phyloP scores from a whole-genome alignment of 2,113 vertebrate species.

The Bubalus kerabau region DNA sequence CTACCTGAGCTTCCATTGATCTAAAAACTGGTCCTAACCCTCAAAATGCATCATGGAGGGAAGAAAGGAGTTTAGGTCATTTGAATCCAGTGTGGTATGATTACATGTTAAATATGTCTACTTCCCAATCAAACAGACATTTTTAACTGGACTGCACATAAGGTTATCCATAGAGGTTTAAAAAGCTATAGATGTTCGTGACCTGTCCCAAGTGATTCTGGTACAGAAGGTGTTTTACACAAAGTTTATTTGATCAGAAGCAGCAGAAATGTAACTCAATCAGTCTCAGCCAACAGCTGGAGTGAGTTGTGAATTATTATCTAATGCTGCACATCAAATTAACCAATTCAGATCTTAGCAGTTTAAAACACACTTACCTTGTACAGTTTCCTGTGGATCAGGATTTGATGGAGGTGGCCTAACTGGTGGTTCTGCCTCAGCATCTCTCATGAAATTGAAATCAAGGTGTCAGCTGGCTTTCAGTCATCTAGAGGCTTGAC shows the following conservation, averaged over 20 bases:
- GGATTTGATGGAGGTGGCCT: background rate
- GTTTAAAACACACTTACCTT: background rate
- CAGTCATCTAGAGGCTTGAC: background rate
- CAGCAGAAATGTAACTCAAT: background rate
- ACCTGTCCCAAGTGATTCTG: background rate
- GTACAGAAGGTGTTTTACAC: background rate
- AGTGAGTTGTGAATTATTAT: background rate
- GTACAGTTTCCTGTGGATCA: background rate
- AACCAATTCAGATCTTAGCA: background rate
- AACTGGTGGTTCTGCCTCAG: background rate
- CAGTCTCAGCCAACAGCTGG: background rate
- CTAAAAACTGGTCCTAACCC: background rate
- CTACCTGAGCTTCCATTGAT: background rate
- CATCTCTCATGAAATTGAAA: background rate
- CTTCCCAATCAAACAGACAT: background rate
- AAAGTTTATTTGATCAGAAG: background rate
- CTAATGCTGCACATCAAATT: background rate
- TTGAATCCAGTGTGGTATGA: background rate
- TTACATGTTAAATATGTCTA: background rate
- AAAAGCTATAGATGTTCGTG: background rate
- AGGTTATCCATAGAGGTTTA: background rate
- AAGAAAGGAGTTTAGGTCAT: background rate
- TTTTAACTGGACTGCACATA: background rate
- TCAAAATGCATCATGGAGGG: background rate
- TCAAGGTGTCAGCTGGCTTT: background rate